Evolutionary conservation across 2,113 vertebrate genomes (phyloP).

Genomic region (Noctilio leporinus): DNA sequence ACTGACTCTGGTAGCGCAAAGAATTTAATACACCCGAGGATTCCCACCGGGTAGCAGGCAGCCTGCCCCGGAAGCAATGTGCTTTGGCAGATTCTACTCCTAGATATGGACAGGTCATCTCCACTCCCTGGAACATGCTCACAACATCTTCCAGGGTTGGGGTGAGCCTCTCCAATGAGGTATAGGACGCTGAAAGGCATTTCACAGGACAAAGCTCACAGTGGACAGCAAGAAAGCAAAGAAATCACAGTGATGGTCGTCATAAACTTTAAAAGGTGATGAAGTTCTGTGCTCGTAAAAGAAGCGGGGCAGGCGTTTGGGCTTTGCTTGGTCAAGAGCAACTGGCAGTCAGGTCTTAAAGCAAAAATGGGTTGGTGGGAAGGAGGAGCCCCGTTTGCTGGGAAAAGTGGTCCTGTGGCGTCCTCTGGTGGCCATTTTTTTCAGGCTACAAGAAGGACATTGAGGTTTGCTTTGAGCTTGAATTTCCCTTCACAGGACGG

Average conservation of each 20-base stretch:
- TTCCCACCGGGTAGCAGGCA: background rate
- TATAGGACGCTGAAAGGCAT: background rate
- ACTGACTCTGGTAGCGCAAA: background rate
- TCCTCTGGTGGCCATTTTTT: conserved; percentile 40
- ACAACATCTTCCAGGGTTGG: background rate
- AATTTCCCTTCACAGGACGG: background rate
- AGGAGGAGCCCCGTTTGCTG: accelerated
- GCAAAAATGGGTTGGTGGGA: background rate
- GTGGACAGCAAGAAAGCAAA: background rate
- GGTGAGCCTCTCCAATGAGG: background rate
- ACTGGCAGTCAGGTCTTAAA: background rate
- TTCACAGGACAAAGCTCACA: background rate
- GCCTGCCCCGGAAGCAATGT: background rate
- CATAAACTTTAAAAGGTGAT: background rate
- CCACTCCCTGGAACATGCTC: background rate
- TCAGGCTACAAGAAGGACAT: background rate
- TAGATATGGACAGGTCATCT: background rate
- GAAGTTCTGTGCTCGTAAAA: background rate
- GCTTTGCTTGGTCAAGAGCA: background rate
- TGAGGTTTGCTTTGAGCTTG: background rate
- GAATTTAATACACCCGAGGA: background rate
- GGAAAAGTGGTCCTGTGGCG: conserved; percentile 1
- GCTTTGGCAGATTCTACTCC: background rate
- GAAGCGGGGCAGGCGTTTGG: accelerated
- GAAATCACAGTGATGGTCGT: background rate